Evolutionary conservation across 2,888 invertebrate species (phyloP).

Genomic region (Blastobasis adustella): DNA sequence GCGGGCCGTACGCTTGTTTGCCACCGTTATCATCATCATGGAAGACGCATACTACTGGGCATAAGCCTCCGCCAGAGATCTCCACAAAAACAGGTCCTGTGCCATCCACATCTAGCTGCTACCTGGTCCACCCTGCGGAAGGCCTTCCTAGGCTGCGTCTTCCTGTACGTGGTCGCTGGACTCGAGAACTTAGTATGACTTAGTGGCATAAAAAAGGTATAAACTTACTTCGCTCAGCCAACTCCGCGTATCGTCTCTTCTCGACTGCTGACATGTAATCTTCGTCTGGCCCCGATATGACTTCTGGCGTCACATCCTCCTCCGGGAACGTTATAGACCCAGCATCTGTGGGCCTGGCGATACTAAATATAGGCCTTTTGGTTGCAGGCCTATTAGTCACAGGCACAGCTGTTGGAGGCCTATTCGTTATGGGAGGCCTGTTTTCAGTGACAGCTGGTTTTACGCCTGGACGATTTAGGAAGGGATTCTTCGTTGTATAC

Average conservation of each 20-base stretch:
- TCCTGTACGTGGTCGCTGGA: no score
- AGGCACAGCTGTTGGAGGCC: constrained; percentile 38
- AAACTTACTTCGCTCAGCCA: constrained; percentile 52
- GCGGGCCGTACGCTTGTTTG: no score
- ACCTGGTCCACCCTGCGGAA: no score
- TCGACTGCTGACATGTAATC: constrained; percentile 46
- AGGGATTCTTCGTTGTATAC: constrained; percentile 25
- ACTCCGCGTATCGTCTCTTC: constrained; percentile 38
- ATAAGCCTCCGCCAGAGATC: no score
- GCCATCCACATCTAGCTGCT: no score
- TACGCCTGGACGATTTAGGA: constrained; percentile 39
- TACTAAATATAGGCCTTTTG: constrained; percentile 13
- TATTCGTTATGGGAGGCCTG: constrained; percentile 54
- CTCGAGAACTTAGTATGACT: no score
- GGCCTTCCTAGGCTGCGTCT: no score
- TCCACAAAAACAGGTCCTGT: no score
- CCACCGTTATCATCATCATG: no score
- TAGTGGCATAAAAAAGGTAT: no score
- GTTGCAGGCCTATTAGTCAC: constrained; percentile 11
- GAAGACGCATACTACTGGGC: no score
- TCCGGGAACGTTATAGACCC: constrained; percentile 18
- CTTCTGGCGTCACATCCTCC: constrained; percentile 25
- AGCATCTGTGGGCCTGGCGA: constrained; percentile 15
- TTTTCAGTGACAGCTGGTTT: constrained; percentile 38
- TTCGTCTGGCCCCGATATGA: constrained; percentile 45